A percentile compares a stretch with the other conserved stretches of the same genome.
Evolutionary conservation across 2,113 vertebrate genomes (phyloP).

Genomic region (Bucco capensis): DNA sequence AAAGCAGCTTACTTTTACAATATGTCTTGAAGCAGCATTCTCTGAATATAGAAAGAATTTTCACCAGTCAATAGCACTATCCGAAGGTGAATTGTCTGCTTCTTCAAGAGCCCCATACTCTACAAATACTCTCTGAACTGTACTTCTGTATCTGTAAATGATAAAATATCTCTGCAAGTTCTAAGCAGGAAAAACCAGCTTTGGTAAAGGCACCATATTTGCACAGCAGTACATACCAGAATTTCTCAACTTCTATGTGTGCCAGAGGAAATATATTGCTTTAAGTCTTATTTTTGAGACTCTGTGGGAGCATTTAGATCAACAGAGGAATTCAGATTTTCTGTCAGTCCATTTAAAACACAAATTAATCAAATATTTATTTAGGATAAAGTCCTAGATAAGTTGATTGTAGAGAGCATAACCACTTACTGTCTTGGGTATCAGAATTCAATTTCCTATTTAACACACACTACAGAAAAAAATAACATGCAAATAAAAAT

Average conservation of each 20-base stretch:
- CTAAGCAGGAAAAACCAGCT: background rate
- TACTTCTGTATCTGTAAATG: background rate
- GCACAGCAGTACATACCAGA: background rate
- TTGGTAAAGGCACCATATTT: background rate
- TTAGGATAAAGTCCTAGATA: background rate
- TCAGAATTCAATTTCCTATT: background rate
- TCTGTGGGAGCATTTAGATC: background rate
- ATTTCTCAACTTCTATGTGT: background rate
- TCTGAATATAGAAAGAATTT: background rate
- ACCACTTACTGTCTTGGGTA: background rate
- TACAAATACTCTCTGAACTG: background rate
- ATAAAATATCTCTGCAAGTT: background rate
- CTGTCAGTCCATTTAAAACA: background rate
- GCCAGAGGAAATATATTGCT: background rate
- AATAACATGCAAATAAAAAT: background rate
- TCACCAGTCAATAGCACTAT: background rate
- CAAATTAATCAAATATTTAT: background rate
- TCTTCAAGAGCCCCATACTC: background rate
- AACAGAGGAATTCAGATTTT: background rate
- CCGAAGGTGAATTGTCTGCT: background rate
- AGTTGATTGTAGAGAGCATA: background rate
- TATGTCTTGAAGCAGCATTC: background rate
- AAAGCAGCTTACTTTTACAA: background rate
- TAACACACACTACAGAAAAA: background rate
- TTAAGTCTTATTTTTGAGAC: background rate